These are phyloP conservation scores for Phorcus lineatus DNA, from an alignment of 2,888 invertebrate genomes.

Conservation along the genomic window DNA sequence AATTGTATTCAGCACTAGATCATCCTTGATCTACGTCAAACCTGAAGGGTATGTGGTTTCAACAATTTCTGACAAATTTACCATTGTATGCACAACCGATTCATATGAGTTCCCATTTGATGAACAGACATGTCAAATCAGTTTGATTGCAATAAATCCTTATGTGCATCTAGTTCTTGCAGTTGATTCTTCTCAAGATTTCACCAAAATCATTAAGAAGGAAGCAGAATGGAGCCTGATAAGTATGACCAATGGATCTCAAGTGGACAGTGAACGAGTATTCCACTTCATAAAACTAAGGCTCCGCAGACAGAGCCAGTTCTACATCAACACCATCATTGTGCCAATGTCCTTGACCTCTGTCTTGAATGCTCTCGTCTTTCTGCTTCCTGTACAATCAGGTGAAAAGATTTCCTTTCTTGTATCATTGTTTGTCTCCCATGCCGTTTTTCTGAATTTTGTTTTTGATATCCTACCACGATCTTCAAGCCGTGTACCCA, in stretches of 20 bases:
- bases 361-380: constrained; percentile 29
- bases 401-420: constrained; percentile 26
- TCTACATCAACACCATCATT: constrained; percentile 29
- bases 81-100: background rate
- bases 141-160: background rate
- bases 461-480: background rate
- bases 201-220: background rate
- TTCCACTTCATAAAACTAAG: background rate
- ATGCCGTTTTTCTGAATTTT: constrained; percentile 13
- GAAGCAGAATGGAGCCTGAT: background rate
- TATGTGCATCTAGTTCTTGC: too few relatives aligned
- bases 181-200: too few relatives aligned
- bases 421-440: constrained; percentile 8
- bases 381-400: constrained; percentile 21
- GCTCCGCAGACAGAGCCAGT: background rate
- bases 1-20: background rate
- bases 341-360: constrained; percentile 33
- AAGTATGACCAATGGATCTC: background rate
- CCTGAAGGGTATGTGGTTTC: background rate
- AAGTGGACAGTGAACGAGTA: background rate
- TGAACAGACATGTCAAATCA: background rate
- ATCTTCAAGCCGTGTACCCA: background rate
- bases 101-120: constrained; percentile 3
- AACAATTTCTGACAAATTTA: background rate
- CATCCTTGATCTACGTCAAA: background rate